Evolutionary conservation across 2,888 invertebrate genomes (phyloP).

Genomic region (Muscina levida): DNA sequence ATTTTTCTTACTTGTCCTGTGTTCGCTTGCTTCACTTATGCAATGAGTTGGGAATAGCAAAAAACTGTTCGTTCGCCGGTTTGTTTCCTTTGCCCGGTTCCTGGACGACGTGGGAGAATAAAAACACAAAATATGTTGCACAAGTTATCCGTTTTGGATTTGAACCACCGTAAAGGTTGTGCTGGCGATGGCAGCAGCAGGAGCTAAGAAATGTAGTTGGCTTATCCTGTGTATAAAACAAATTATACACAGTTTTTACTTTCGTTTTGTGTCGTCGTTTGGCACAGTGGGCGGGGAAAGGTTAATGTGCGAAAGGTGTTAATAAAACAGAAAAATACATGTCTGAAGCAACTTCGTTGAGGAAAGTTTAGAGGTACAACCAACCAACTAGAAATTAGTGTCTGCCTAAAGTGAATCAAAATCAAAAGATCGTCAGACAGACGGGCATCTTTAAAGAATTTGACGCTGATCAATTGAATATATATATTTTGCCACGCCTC

Average conservation of each 20-base stretch:
- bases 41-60: constrained; percentile 20
- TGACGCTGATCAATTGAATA: too few relatives aligned
- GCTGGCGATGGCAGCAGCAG: constrained; percentile 29
- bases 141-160: constrained; percentile 9
- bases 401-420: too few relatives aligned
- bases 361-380: too few relatives aligned
- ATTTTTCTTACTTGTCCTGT: constrained; percentile 63
- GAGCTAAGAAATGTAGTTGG: constrained; percentile 57
- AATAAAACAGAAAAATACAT: too few relatives aligned
- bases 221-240: constrained; percentile 63
- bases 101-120: too few relatives aligned
- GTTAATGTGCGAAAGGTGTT: too few relatives aligned
- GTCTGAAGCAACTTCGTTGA: too few relatives aligned
- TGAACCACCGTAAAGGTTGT: neutral
- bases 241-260: constrained; percentile 54
- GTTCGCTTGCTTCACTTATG: constrained; percentile 14
- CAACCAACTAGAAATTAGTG: too few relatives aligned
- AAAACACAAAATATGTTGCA: constrained; percentile 26
- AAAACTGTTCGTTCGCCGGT: constrained; percentile 10
- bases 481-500: too few relatives aligned
- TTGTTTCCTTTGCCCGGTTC: neutral
- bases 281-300: too few relatives aligned
- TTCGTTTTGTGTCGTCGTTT: constrained; percentile 14
- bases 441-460: too few relatives aligned
- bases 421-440: too few relatives aligned